These are phyloP conservation scores for Lamproptera curius DNA, from an alignment of 2,888 invertebrate genomes.

Conservation along the genomic window DNA sequence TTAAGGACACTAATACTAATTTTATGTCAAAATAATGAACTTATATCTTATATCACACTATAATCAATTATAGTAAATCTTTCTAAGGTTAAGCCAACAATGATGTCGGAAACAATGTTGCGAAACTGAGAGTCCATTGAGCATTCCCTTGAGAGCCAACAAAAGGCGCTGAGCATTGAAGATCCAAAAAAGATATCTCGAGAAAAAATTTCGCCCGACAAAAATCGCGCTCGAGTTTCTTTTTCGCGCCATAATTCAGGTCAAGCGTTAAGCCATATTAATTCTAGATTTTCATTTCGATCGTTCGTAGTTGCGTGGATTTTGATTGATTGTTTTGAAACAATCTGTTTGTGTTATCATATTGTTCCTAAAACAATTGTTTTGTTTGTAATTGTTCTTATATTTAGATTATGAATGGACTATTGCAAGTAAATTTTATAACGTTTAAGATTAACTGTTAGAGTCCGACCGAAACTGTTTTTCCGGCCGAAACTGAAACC, in stretches of 20 bases:
- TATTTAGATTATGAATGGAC: no score
- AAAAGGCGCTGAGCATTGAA: slow-evolving; percentile 27
- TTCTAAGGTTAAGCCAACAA: slow-evolving; percentile 8
- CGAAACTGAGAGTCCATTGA: slow-evolving; percentile 19
- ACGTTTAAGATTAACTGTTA: no score
- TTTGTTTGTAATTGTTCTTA: no score
- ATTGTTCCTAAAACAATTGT: no score
- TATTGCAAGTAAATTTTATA: no score
- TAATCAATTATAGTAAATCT: background rate
- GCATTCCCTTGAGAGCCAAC: slow-evolving; percentile 33
- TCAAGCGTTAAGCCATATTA: slow-evolving; percentile 32
- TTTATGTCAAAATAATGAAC: background rate
- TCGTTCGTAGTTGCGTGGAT: background rate
- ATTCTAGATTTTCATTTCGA: slow-evolving; percentile 26
- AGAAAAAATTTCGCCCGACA: slow-evolving; percentile 22
- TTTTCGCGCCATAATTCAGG: slow-evolving; percentile 37
- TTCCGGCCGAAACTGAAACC: no score
- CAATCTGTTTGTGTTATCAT: no score
- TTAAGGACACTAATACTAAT: no score
- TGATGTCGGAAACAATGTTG: slow-evolving; percentile 9
- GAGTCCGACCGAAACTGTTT: no score
- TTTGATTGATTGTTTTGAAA: no score
- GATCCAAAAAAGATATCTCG: slow-evolving; percentile 20
- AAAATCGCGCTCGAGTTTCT: slow-evolving; percentile 29
- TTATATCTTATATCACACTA: background rate